phyloP scores from a whole-genome alignment of 1,140 invertebrate genomes.

The Euglossa dilemma region DNA sequence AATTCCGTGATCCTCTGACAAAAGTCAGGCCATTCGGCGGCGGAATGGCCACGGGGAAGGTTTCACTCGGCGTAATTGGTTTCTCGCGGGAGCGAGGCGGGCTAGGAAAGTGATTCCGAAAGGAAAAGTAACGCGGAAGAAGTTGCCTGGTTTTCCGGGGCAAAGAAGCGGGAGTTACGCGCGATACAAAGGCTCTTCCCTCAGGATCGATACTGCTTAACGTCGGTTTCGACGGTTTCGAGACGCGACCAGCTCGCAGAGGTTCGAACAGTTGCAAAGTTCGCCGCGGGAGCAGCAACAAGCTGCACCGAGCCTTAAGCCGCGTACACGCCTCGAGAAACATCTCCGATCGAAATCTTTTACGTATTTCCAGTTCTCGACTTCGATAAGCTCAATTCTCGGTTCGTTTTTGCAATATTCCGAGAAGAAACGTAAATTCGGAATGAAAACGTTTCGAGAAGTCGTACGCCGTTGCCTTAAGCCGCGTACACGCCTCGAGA shows the following conservation, averaged over 20 bases:
- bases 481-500: not conserved
- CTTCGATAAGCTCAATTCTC: too few species aligned
- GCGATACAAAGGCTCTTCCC: conserved; percentile 1
- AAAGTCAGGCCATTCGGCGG: too few species aligned
- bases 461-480: not conserved
- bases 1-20: too few species aligned
- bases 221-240: conserved; percentile 11
- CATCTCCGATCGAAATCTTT: not conserved
- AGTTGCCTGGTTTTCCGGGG: not conserved
- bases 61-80: conserved; percentile 31
- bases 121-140: conserved; percentile 31
- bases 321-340: not conserved
- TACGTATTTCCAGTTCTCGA: too few species aligned
- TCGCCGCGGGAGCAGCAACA: conserved; percentile 16
- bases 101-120: conserved; percentile 1
- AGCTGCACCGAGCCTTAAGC: conserved; percentile 1
- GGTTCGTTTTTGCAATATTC: not conserved
- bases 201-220: conserved; percentile 17
- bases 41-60: conserved; percentile 2
- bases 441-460: not conserved
- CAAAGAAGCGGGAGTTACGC: conserved; percentile 5
- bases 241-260: not conserved
- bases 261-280: conserved; percentile 28
- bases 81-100: not conserved
- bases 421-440: too few species aligned